A percentile compares a stretch with the other conserved stretches of the same genome.
Evolutionary conservation across 2,113 vertebrate genomes (phyloP).

Genomic region (Trogon surrucura): DNA sequence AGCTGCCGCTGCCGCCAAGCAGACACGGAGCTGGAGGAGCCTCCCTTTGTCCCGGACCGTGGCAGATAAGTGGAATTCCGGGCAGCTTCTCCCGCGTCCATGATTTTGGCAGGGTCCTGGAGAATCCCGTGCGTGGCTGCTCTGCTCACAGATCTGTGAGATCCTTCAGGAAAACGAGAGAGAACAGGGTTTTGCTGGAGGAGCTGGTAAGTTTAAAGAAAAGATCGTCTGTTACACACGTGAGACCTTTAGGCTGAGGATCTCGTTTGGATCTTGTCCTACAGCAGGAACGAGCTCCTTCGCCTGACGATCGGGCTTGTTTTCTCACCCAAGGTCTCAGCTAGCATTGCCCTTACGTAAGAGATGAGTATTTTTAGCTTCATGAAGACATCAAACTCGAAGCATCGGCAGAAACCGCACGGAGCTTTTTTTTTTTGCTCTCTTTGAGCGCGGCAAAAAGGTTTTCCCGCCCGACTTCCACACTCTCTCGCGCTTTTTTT

Average conservation of each 20-base stretch:
- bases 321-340: too few relatives aligned
- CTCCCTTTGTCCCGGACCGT: not conserved
- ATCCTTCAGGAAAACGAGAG: not conserved
- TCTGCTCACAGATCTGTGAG: not conserved
- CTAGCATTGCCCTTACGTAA: fast-evolving
- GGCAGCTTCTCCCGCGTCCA: not conserved
- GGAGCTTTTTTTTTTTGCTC: not conserved
- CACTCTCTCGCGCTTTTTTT: not conserved
- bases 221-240: not conserved
- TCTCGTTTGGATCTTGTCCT: not conserved
- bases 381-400: not conserved
- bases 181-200: not conserved
- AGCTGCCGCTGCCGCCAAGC: not conserved
- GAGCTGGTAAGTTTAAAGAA: not conserved
- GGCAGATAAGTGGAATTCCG: slow-evolving; percentile 8
- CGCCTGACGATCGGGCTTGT: too few relatives aligned
- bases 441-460: not conserved
- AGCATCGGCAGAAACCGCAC: not conserved
- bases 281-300: not conserved
- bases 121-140: not conserved
- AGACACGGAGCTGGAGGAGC: not conserved
- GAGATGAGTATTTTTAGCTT: not conserved
- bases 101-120: not conserved
- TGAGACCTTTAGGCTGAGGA: not conserved
- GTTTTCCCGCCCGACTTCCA: not conserved